These are phyloP conservation scores for Jacana jacana DNA, from an alignment of 2,113 vertebrate genomes.

Conservation along the genomic window DNA sequence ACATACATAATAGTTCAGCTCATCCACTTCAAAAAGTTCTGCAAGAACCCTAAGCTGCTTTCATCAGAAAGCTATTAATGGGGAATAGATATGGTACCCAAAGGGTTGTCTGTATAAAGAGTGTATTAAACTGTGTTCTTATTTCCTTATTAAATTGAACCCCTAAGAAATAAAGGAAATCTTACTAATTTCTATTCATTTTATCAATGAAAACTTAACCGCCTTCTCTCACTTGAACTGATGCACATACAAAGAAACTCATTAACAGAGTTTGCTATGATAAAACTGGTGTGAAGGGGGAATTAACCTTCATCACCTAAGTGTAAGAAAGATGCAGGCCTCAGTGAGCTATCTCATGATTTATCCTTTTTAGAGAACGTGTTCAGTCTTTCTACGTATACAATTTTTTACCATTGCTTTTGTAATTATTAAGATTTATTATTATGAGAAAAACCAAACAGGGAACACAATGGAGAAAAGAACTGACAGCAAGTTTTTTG, in stretches of 20 bases:
- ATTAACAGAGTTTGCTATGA: background rate
- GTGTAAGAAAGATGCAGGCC: background rate
- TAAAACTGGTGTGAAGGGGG: background rate
- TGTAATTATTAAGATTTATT: background rate
- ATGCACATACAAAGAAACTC: background rate
- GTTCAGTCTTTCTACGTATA: background rate
- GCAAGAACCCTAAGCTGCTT: background rate
- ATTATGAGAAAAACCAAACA: background rate
- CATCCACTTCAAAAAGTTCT: background rate
- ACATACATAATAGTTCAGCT: background rate
- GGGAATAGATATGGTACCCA: background rate
- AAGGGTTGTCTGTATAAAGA: background rate
- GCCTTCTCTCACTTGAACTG: background rate
- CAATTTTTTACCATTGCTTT: background rate
- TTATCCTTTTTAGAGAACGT: background rate
- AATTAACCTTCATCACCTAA: background rate
- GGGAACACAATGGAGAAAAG: background rate
- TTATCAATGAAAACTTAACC: background rate
- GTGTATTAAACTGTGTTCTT: background rate
- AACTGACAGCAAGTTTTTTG: background rate
- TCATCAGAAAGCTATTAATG: background rate
- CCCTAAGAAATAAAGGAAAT: background rate
- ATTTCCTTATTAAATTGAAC: background rate
- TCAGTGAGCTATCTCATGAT: background rate
- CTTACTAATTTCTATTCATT: background rate